Conservation (phyloP, 1,140 invertebrate genomes). For the Dufourea novaeangliae region DNA sequence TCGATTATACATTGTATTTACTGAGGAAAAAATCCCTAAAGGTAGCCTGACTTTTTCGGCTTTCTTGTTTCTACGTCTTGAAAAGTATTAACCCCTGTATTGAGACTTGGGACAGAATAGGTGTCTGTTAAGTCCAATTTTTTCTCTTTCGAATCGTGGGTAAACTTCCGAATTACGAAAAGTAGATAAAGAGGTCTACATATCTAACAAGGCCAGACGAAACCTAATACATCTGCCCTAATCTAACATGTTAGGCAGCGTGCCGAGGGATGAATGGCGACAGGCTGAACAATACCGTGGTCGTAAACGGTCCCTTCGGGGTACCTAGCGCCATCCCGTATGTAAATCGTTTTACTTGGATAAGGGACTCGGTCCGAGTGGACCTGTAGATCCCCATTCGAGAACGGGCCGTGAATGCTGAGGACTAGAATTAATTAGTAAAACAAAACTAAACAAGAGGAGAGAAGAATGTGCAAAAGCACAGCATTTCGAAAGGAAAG, state of each 20-base stretch:
- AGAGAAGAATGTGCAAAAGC: neutral
- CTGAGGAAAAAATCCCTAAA: too few relatives aligned
- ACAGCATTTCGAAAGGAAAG: neutral
- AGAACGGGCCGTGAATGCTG: neutral
- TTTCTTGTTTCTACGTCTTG: too few relatives aligned
- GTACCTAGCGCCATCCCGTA: constrained; percentile 2
- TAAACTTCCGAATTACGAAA: neutral
- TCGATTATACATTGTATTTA: too few relatives aligned
- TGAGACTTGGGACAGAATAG: too few relatives aligned
- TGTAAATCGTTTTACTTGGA: constrained; percentile 4
- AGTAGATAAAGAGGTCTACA: neutral
- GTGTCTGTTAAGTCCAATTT: too few relatives aligned
- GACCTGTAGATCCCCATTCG: constrained; percentile 1
- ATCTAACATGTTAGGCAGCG: constrained; percentile 3
- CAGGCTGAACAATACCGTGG: constrained; percentile 5
- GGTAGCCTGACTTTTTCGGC: too few relatives aligned
- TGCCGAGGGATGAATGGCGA: neutral
- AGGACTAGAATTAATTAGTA: neutral
- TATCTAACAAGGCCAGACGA: neutral
- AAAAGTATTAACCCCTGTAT: too few relatives aligned
- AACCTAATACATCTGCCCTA: neutral
- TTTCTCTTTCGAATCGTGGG: too few relatives aligned
- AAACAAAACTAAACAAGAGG: neutral
- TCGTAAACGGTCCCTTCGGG: constrained; percentile 5
- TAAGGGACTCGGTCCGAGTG: constrained; percentile 5